Conservation (phyloP, 1,140 invertebrate species). For the Bombus difficillimus region DNA sequence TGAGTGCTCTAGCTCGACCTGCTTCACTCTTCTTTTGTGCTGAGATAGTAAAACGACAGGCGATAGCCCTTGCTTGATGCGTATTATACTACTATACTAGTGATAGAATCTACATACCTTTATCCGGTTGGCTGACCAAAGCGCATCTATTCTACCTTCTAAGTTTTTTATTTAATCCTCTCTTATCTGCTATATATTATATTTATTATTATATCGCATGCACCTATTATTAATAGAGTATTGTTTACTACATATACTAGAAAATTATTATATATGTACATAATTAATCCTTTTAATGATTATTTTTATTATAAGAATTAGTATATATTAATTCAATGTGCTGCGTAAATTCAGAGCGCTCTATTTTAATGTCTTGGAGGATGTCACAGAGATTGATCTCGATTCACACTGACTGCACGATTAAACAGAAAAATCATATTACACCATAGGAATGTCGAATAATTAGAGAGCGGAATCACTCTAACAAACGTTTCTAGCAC, state of each 20-base stretch:
- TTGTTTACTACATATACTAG: neutral
- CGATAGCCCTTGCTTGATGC: neutral
- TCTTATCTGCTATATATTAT: neutral
- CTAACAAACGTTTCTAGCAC: neutral
- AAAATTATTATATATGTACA: neutral
- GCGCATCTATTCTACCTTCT: conserved; percentile 15
- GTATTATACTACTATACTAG: neutral
- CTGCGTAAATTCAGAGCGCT: neutral
- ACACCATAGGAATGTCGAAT: neutral
- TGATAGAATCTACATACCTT: neutral
- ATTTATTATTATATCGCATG: neutral
- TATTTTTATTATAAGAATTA: neutral
- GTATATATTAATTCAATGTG: too few species aligned
- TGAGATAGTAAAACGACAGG: neutral
- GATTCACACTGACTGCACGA: neutral
- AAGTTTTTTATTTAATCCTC: neutral
- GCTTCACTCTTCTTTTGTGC: conserved; percentile 1
- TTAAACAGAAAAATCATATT: neutral
- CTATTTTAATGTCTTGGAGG: neutral
- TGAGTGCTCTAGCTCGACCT: neutral
- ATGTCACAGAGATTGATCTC: neutral
- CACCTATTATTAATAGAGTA: neutral
- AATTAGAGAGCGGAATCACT: neutral
- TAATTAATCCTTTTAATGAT: neutral
- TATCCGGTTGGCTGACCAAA: conserved; percentile 23